Percentiles rank a stretch among this genome's conserved stretches.
Evolutionary conservation across 2,113 vertebrate species (phyloP).

Genomic region (Mustelus asterias): DNA sequence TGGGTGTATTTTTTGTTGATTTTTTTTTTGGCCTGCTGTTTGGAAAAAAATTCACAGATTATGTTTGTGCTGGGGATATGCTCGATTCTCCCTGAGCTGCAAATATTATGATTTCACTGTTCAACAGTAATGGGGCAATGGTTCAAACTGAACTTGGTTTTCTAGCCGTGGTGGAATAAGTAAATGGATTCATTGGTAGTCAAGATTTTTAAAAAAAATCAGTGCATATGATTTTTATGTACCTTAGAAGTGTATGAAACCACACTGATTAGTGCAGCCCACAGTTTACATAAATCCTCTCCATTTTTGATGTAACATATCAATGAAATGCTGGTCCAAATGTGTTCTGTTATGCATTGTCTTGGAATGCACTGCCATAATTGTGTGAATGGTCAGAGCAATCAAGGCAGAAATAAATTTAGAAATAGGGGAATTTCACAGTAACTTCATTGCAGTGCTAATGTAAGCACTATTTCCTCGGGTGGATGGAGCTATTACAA

Average conservation of each 20-base stretch:
- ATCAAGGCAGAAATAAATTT: neutral
- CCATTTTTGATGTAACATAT: neutral
- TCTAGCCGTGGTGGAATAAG: neutral
- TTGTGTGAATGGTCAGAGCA: neutral
- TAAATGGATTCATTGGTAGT: neutral
- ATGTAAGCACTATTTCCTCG: too few species aligned
- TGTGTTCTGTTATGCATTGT: neutral
- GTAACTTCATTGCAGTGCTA: too few species aligned
- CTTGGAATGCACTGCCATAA: neutral
- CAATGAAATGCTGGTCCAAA: neutral
- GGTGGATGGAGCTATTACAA: too few species aligned
- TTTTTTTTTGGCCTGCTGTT: neutral
- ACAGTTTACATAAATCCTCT: neutral
- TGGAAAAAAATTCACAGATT: neutral
- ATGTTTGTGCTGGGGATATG: neutral
- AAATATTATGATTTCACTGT: neutral
- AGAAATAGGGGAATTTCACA: too few species aligned
- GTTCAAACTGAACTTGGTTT: neutral
- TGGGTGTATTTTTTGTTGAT: neutral
- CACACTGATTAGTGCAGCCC: neutral
- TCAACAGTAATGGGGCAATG: neutral
- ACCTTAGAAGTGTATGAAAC: neutral
- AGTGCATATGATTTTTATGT: neutral
- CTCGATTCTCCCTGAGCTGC: neutral
- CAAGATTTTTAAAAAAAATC: neutral